These are phyloP conservation scores for Thysanoteuthis rhombus DNA, from an alignment of 2,888 invertebrate genomes.

Conservation along the genomic window DNA sequence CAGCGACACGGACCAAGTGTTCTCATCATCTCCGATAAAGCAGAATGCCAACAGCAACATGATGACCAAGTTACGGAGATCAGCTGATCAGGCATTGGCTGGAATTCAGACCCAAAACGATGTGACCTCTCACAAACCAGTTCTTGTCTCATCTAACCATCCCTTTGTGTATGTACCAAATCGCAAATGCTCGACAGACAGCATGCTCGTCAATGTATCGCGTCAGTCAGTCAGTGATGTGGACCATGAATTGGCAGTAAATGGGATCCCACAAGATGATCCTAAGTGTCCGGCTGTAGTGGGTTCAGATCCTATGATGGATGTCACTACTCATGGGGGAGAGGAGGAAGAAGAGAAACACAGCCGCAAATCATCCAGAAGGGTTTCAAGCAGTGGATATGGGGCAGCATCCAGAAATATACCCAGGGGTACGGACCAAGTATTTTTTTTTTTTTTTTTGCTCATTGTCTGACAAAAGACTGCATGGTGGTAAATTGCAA, in stretches of 20 bases:
- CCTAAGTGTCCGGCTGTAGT: background rate
- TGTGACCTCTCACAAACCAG: background rate
- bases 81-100: background rate
- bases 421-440: background rate
- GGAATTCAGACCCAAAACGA: background rate
- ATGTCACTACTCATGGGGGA: constrained; percentile 20
- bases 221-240: constrained; percentile 25
- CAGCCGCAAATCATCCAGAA: background rate
- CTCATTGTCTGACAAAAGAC: too few species aligned
- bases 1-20: background rate
- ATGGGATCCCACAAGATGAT: background rate
- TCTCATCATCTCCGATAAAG: background rate
- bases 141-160: background rate
- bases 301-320: background rate
- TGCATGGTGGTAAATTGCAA: too few species aligned
- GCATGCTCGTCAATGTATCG: constrained; percentile 17
- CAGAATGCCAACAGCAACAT: background rate
- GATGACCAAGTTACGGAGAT: background rate
- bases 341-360: background rate
- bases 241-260: background rate
- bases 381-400: constrained; percentile 19
- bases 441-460: too few species aligned
- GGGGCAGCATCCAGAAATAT: background rate
- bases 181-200: constrained; percentile 17
- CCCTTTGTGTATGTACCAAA: constrained; percentile 25